These are phyloP conservation scores for Eciton burchellii DNA, from an alignment of 1,140 invertebrate species.

Conservation along the genomic window DNA sequence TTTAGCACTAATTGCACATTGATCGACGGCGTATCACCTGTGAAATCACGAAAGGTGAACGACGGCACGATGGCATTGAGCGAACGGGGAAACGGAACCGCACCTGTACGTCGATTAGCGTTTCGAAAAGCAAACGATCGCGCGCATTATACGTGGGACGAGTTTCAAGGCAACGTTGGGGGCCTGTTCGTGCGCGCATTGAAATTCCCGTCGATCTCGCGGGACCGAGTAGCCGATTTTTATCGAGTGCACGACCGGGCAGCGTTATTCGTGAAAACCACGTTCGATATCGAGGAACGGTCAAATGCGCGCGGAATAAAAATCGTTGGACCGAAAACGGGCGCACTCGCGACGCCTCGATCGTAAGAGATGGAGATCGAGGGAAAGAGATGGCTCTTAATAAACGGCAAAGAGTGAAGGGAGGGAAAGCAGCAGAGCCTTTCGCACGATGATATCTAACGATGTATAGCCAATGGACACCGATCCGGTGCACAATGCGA, in stretches of 20 bases:
- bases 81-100: slow-evolving; percentile 42
- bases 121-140: slow-evolving; percentile 65
- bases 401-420: not conserved
- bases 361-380: too few species aligned
- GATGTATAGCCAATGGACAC: not conserved
- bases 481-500: slow-evolving; percentile 25
- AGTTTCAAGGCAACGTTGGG: slow-evolving; percentile 53
- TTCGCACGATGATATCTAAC: slow-evolving; percentile 21
- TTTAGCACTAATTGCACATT: not conserved
- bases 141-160: slow-evolving; percentile 68
- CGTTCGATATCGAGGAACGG: slow-evolving; percentile 69
- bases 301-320: slow-evolving; percentile 68
- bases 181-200: slow-evolving; percentile 68
- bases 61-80: not conserved
- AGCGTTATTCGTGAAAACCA: slow-evolving; percentile 66
- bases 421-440: not conserved
- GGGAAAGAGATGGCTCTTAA: slow-evolving; percentile 58
- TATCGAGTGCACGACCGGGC: slow-evolving; percentile 70
- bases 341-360: slow-evolving; percentile 59
- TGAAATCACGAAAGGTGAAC: not conserved
- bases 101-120: slow-evolving; percentile 55
- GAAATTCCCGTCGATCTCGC: slow-evolving; percentile 71
- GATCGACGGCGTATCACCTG: not conserved
- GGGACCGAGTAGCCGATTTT: slow-evolving; percentile 71
- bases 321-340: slow-evolving; percentile 46